Base-by-base conservation (phyloP, 2,888 invertebrate species). In the Neria commutata region DNA sequence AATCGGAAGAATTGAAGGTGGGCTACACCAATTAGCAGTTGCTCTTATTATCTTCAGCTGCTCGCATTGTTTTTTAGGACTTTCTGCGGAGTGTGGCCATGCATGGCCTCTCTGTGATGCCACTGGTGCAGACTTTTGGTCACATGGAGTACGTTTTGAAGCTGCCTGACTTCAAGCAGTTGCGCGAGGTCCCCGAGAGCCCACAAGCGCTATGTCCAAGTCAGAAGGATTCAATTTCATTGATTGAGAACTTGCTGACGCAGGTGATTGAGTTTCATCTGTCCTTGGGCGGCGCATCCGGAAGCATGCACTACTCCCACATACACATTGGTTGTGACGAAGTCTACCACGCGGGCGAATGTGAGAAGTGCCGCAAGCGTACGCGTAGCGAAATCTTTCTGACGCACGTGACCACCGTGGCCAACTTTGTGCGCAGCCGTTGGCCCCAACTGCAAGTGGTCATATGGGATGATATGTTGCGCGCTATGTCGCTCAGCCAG, bases 381-480 rank as follows among this genome's bases (percentile, higher is more conserved):
- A 58, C 76, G 42, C 75, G 74, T 46, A 78, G 88, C 67, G 84
- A 84, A 51, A 71, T 89, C n/a, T 89, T 89, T 73, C 75, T 89
- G 16, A 82, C 84, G 26, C 89, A 90, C 74, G 86, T 89, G 8
- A 83, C 83, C 3, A 83, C 84, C 60, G 84, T 89, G 21, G 86
- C 86, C 4, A 83, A 81, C 46, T 85, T 88, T 64, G 84, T 91
- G 14, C 85, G 84, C 46, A 80, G 82, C 10, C 85, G 84, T 50
- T 86, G 88, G 80, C 85, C 86, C 0, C 80, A 83, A 17, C 75
- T 89, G 19, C 84, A 84, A 16, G 83, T 89, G 1, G 86, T 92
- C 58, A 88, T 92, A 70, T 92, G 92, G 92, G 91, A 92, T 72
- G 92, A 92, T 75, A 91, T 92, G 90, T 78, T 92, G 56, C 80